These are phyloP conservation scores for Thumatha senex DNA, from an alignment of 2,888 invertebrate species.

Conservation along the genomic window DNA sequence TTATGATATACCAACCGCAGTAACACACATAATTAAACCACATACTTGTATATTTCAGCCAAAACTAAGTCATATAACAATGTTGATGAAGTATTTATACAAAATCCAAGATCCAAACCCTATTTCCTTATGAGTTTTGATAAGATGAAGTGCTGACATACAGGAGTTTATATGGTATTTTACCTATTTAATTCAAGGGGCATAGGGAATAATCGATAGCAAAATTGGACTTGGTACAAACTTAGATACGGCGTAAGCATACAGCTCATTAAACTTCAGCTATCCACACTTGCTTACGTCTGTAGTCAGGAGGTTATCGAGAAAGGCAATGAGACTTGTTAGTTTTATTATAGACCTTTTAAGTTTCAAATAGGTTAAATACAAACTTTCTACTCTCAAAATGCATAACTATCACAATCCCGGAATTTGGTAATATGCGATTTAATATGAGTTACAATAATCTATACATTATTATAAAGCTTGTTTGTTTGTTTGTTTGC, in stretches of 20 bases:
- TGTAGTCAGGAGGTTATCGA: constrained; percentile 53
- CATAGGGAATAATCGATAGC: constrained; percentile 49
- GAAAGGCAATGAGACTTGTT: constrained; percentile 65
- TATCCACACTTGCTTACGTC: constrained; percentile 69
- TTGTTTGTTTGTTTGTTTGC: too few relatives aligned
- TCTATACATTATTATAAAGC: too few relatives aligned
- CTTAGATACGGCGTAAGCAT: constrained; percentile 54
- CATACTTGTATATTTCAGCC: constrained; percentile 22
- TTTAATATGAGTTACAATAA: too few relatives aligned
- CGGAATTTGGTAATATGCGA: constrained; percentile 18
- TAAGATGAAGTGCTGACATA: constrained; percentile 31
- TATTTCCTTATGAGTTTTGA: constrained; percentile 26
- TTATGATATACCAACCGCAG: constrained; percentile 8
- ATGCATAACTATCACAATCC: constrained; percentile 18
- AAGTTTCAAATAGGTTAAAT: constrained; percentile 29
- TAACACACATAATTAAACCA: constrained; percentile 33
- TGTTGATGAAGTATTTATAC: too few relatives aligned
- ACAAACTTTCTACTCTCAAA: constrained; percentile 41
- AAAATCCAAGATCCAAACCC: not conserved
- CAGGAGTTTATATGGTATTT: constrained; percentile 43
- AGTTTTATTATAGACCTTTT: constrained; percentile 65
- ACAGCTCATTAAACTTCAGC: constrained; percentile 70
- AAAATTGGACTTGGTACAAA: constrained; percentile 54
- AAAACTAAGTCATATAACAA: constrained; percentile 3
- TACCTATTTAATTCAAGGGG: constrained; percentile 52